Evolutionary conservation across 1,140 invertebrate genomes (phyloP).

Genomic region (Drosophila rufa): DNA sequence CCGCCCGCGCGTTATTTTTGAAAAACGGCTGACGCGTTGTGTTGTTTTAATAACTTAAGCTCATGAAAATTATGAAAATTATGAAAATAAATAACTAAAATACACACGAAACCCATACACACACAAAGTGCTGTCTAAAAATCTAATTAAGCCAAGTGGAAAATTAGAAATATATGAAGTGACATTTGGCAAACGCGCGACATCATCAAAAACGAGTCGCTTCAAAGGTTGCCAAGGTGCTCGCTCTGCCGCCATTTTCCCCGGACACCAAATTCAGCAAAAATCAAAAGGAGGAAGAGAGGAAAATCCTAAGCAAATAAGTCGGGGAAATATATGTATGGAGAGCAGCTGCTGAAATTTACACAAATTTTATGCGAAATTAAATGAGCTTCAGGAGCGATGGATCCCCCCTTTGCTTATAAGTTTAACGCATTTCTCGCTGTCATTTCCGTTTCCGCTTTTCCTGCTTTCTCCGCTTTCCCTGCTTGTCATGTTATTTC

Average conservation of each 20-base stretch:
- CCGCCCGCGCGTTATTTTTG: constrained; percentile 33
- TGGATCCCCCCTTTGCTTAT: constrained; percentile 41
- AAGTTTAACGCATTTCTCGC: constrained; percentile 72
- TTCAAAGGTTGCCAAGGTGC: constrained; percentile 71
- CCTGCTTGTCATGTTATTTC: constrained; percentile 60
- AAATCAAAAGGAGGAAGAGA: not conserved
- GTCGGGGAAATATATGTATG: constrained; percentile 18
- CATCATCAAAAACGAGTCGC: constrained; percentile 31
- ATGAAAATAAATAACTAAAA: constrained; percentile 76
- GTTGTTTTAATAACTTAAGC: constrained; percentile 81
- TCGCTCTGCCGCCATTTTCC: constrained; percentile 6
- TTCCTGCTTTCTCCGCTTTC: not conserved
- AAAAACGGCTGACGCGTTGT: constrained; percentile 31
- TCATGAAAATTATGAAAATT: constrained; percentile 78
- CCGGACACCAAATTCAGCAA: too few relatives aligned
- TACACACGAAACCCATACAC: constrained; percentile 8
- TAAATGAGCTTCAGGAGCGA: constrained; percentile 57
- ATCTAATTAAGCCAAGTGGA: constrained; percentile 57
- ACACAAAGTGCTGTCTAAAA: constrained; percentile 38
- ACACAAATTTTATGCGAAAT: constrained; percentile 60
- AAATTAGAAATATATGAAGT: constrained; percentile 38
- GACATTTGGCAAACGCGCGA: constrained; percentile 53
- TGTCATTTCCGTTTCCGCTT: constrained; percentile 23
- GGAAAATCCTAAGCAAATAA: constrained; percentile 71
- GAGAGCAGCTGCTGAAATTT: constrained; percentile 65